Evolutionary conservation across 2,113 vertebrate species (phyloP).

Genomic region (Micronycteris hirsuta): DNA sequence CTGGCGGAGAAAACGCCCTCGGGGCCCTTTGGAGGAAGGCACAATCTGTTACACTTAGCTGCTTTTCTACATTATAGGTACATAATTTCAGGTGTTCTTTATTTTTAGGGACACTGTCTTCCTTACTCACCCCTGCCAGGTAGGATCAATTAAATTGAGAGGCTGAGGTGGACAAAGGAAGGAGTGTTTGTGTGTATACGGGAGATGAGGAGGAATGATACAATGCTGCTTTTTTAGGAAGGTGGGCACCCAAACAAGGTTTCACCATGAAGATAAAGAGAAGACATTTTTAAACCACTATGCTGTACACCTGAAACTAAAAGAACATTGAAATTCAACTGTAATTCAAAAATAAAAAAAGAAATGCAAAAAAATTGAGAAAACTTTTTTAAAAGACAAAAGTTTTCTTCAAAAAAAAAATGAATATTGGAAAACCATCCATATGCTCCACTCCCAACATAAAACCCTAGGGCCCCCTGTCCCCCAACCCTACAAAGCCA

Average conservation of each 20-base stretch:
- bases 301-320: neutral
- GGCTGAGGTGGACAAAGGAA: neutral
- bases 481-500: neutral
- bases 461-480: neutral
- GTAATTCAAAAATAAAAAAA: neutral
- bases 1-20: neutral
- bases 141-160: neutral
- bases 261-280: neutral
- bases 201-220: neutral
- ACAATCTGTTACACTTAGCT: neutral
- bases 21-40: neutral
- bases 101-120: neutral
- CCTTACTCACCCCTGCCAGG: neutral
- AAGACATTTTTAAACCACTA: neutral
- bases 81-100: neutral
- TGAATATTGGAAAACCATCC: neutral
- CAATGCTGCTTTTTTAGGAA: neutral
- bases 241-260: neutral
- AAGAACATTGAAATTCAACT: neutral
- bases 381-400: neutral
- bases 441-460: neutral
- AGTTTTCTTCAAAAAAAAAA: neutral
- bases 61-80: neutral
- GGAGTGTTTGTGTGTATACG: accelerated
- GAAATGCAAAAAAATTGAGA: neutral